These are phyloP conservation scores for Synergus laeviventris DNA, from an alignment of 2,888 invertebrate species.

Conservation along the genomic window DNA sequence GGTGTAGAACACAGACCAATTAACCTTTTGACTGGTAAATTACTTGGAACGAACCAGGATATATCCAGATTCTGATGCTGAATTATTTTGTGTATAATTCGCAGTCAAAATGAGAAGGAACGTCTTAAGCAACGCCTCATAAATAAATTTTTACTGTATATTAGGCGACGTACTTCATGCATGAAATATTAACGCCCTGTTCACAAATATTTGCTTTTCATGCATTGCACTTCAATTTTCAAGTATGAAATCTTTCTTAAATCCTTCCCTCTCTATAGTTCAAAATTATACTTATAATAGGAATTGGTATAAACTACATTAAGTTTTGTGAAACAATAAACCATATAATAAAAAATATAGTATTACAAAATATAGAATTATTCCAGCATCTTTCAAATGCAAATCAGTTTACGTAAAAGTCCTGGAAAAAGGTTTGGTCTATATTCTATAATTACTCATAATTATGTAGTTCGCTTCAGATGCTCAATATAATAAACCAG, in stretches of 20 bases:
- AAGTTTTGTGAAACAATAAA: too few species aligned
- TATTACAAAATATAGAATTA: not conserved
- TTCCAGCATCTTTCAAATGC: not conserved
- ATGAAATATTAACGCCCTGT: not conserved
- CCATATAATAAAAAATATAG: too few species aligned
- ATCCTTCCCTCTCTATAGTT: too few species aligned
- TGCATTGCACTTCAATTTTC: not conserved
- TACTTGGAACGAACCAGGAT: slow-evolving; percentile 24
- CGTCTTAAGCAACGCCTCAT: slow-evolving; percentile 6
- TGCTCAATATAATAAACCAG: not conserved
- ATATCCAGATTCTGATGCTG: slow-evolving; percentile 28
- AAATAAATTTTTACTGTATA: not conserved
- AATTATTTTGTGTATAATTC: slow-evolving; percentile 2
- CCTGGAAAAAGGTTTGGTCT: not conserved
- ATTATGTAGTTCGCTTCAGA: not conserved
- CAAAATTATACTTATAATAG: too few species aligned
- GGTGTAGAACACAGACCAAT: slow-evolving; percentile 28
- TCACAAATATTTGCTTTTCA: not conserved
- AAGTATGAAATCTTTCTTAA: too few species aligned
- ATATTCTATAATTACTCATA: not conserved
- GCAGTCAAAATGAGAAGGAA: slow-evolving; percentile 9
- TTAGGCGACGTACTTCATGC: not conserved
- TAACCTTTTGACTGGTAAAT: slow-evolving; percentile 35
- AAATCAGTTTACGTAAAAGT: slow-evolving; percentile 2
- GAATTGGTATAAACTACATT: too few species aligned